phyloP scores from a whole-genome alignment of 2,888 invertebrate species.

The Acronicta alni region DNA sequence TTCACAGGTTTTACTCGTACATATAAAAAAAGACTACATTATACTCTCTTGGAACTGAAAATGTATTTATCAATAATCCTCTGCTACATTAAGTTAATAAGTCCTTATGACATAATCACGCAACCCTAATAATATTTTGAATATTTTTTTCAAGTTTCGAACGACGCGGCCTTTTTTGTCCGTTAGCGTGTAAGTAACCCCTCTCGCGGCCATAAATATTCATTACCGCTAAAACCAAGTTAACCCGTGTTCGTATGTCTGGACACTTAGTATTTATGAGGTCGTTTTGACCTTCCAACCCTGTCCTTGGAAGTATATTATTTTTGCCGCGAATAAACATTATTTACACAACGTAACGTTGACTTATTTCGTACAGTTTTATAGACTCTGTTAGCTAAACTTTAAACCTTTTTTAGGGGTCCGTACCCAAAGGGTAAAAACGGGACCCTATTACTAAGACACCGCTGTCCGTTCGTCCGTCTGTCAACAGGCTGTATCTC shows the following conservation, averaged over 20 bases:
- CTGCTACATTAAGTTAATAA: neutral
- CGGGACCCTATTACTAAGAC: too few relatives aligned
- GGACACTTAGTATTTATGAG: conserved; percentile 51
- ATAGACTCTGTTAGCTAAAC: neutral
- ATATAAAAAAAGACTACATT: too few relatives aligned
- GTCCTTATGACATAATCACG: neutral
- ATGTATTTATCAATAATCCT: too few relatives aligned
- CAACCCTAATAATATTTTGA: conserved; percentile 6
- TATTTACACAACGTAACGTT: conserved; percentile 5
- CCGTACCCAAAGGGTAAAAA: too few relatives aligned
- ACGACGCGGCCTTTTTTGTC: conserved; percentile 14
- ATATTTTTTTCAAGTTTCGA: conserved; percentile 24
- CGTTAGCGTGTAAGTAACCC: conserved; percentile 26
- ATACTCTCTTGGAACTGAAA: too few relatives aligned
- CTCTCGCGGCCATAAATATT: conserved; percentile 50
- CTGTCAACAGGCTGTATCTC: too few relatives aligned
- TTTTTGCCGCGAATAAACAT: conserved; percentile 5
- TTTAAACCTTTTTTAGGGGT: conserved; percentile 3
- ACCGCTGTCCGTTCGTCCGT: too few relatives aligned
- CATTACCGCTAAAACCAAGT: conserved; percentile 43
- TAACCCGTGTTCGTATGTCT: conserved; percentile 44
- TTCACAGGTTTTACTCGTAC: too few relatives aligned
- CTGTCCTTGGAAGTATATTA: conserved; percentile 29
- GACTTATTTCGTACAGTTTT: conserved; percentile 3
- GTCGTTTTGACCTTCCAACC: conserved; percentile 38